Evolutionary conservation across 2,888 invertebrate genomes (phyloP), one percentile per base, ranked within the genome.

Genomic region (Melinaea menophilus): DNA sequence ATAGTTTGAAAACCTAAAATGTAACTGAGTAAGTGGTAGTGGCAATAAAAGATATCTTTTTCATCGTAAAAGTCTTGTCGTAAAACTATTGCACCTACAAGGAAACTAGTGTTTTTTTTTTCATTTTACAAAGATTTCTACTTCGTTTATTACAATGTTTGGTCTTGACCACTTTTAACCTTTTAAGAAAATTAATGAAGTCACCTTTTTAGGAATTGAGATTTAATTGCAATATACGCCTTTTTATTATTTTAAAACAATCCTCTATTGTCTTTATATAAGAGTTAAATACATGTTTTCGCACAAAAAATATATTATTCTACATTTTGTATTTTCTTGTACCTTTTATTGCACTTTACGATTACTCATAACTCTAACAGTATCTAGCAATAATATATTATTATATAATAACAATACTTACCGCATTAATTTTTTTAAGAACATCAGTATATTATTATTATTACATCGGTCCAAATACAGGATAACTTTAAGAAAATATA

Each of bases 41-140:
- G 56, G 51, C 61, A 58, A 65, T 65, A 63, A 65, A 65, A 61
- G 59, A 54, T 61, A 57, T 45, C 59, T 63, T 63, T 57, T 48
- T 61, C 63, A 65, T 65, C 67, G 63, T 68, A 62, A 68, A 67
- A 65, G 56, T 63, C 63, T 31, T 56, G 63, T 31, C 55, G 61
- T 67, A 67, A 64, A 65, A 65, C 65, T 59, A 67, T 63, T 67
- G 61, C 63, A 61, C 55, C 57, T 61, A 55, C 51, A 55, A 61
- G 61, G 59, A 61, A 67, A 63, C 59, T 61, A 56, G 61, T 55
- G 13, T 57, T 58, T 65, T 60, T 47, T 45, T 58, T 55, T 51
- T 61, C 0, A 61, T 60, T 57, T 51, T 51, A 41, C 41, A 41
- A 37, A 37, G 41, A 41, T 2, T 37, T 37, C 7, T 37, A 37